Percentiles rank a stretch among this genome's conserved stretches.
Conservation (phyloP, 2,113 vertebrate species). For the Geococcyx californianus region DNA sequence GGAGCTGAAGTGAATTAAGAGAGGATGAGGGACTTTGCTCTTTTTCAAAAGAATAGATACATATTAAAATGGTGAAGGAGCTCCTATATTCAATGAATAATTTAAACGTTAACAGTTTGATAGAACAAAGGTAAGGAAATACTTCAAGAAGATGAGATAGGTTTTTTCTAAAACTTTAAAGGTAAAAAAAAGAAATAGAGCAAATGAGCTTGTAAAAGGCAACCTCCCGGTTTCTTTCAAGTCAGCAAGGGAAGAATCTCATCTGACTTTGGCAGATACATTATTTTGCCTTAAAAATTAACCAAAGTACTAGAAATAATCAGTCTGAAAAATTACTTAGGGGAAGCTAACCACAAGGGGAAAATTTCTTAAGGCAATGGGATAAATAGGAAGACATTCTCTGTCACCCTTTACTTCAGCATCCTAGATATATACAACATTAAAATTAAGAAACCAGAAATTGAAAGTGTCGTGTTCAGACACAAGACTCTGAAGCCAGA, state of each 20-base stretch:
- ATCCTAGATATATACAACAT: neutral
- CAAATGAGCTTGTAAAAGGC: neutral
- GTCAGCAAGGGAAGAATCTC: neutral
- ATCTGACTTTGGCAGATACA: neutral
- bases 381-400: neutral
- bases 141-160: neutral
- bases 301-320: constrained; percentile 2
- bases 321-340: neutral
- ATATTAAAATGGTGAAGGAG: neutral
- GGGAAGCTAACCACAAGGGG: neutral
- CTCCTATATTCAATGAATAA: neutral
- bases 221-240: constrained; percentile 1
- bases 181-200: neutral
- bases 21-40: neutral
- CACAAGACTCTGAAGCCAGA: neutral
- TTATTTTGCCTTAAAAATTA: constrained; percentile 1
- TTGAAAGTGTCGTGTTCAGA: neutral
- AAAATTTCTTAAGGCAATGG: neutral
- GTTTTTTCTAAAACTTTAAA: neutral
- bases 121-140: neutral
- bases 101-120: neutral
- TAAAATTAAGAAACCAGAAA: neutral
- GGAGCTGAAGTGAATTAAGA: neutral
- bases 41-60: neutral
- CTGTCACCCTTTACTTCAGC: neutral